Base-by-base conservation (phyloP, 2,888 invertebrate species). In the Cremastinae sp. region DNA sequence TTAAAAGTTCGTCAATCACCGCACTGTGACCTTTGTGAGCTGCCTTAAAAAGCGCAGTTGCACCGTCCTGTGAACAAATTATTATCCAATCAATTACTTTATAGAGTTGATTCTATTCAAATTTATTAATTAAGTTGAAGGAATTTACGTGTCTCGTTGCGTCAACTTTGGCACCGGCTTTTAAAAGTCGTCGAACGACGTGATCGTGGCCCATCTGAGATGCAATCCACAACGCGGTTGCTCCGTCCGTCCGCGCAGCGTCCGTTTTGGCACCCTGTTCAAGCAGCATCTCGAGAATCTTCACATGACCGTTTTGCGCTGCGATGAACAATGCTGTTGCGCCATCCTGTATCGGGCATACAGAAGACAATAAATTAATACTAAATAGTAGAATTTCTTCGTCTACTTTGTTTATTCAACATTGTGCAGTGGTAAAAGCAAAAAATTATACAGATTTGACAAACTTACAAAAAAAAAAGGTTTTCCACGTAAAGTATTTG, bases 201-300 rank as follows among this genome's bases (percentile, higher is more conserved):
- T 93, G 93, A 87, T 94, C 93, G 91, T 97, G 97, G 0, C 97
- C 98, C 96, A 97, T 97, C 93, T 98, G 98, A 79, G 97, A 94
- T 43, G 97, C 95, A 85, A 98, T 98, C 97, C 97, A 98, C 80
- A 98, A 92, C 76, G 98, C 95, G 55, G 96, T 95, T 86, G 96
- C 96, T 77, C 95, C 94, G 91, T 97, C 97, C 2, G 93, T 93
- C 84, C 97, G 93, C 80, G 94, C 93, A 0, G 92, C 91, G 88
- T 97, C 96, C 49, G 94, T 92, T 69, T 92, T 90, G 0, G 96
- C 96, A 41, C 96, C 96, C 56, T 93, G 93, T 3, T 92, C 90
- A 78, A 97, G 87, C 66, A 98, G 92, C 82, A 94, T 92, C 70
- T 93, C 92, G 77, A 96, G 92, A 80, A 96, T 95, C 12, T 95